Evolutionary conservation across 2,888 invertebrate genomes (phyloP).

Genomic region (Dasypogon diadema): DNA sequence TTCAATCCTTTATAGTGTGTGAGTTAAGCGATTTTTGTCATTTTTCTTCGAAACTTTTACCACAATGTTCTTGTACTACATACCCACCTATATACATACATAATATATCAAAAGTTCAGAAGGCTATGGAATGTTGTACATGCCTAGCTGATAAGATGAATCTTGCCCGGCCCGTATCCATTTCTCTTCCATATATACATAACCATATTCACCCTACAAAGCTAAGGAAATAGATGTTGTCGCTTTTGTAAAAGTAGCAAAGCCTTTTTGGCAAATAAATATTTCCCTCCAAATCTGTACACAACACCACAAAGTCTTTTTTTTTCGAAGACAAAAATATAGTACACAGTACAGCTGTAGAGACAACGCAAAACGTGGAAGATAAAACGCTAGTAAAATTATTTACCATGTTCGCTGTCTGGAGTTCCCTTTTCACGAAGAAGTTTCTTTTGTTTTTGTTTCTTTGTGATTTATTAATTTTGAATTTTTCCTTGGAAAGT

Average conservation of each 20-base stretch:
- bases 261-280: conserved; percentile 32
- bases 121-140: conserved; percentile 27
- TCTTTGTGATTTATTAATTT: background rate
- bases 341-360: no score
- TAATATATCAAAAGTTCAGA: background rate
- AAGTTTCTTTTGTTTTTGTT: background rate
- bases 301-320: background rate
- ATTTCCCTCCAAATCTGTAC: background rate
- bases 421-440: background rate
- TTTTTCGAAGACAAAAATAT: background rate
- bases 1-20: conserved; percentile 26
- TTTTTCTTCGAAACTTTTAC: conserved; percentile 26
- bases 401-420: background rate
- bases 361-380: background rate
- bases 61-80: background rate
- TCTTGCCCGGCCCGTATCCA: background rate
- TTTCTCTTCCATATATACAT: conserved; percentile 14
- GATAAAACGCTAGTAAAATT: background rate
- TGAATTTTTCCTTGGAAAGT: background rate
- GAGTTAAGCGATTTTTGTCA: conserved; percentile 47
- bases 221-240: conserved; percentile 14
- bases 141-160: conserved; percentile 39
- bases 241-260: conserved; percentile 6
- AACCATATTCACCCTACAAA: background rate
- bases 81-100: no score